Evolutionary conservation across 2,797 vertebrate genomes (phyloP).

Genomic region (Garrulus glandarius): DNA sequence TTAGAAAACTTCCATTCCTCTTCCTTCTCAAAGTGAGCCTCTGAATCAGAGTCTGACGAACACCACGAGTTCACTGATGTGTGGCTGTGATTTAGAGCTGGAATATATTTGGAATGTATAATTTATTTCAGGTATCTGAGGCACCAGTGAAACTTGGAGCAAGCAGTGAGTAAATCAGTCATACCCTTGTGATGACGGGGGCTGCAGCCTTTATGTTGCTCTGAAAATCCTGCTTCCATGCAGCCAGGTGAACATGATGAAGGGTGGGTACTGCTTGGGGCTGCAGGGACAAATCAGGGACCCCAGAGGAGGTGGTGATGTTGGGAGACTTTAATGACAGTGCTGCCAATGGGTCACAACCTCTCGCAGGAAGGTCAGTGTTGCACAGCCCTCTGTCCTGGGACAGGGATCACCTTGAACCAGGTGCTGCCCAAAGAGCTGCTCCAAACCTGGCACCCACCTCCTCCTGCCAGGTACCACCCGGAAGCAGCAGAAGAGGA

Average conservation of each 20-base stretch:
- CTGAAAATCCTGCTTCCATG: not conserved
- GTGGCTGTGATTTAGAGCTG: not conserved
- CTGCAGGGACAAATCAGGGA: not conserved
- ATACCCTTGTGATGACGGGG: not conserved
- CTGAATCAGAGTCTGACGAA: not conserved
- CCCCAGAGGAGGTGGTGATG: not conserved
- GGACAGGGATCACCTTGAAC: not conserved
- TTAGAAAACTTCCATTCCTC: not conserved
- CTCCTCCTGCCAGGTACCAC: rapidly evolving
- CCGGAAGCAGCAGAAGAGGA: not conserved
- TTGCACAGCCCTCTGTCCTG: not conserved
- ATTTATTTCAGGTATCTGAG: conserved; percentile 9
- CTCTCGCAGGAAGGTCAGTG: not conserved
- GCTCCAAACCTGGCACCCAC: not conserved
- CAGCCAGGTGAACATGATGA: not conserved
- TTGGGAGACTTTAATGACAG: no score
- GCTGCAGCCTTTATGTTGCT: not conserved
- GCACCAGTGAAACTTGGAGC: not conserved
- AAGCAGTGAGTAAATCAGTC: not conserved
- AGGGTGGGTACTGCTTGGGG: not conserved
- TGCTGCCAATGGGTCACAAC: not conserved
- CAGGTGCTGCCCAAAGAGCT: not conserved
- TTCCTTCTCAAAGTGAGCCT: not conserved
- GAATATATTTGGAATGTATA: not conserved
- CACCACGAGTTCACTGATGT: not conserved